Base-by-base conservation (phyloP, 2,113 vertebrate genomes). In the Gasterosteus nipponicus region DNA sequence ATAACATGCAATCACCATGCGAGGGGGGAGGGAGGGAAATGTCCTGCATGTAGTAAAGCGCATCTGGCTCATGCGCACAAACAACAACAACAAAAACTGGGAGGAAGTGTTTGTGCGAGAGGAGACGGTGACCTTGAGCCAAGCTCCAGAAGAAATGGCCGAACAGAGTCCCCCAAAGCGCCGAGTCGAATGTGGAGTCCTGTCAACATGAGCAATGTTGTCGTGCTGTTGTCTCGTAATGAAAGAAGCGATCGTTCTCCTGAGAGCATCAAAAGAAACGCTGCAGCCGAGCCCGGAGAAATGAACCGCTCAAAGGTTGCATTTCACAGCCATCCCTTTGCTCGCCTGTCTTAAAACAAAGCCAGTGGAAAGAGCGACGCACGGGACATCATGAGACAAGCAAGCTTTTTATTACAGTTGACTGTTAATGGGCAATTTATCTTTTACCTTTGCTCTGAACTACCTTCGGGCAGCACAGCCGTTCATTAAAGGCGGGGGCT, bases 131-230 rank as follows among this genome's bases (percentile, higher is more conserved):
- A 89, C 89, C 89, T 91, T 90, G 87, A 85, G 75, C 61, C 47
- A 49, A 47, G 77, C 71, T 84, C 22, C 31, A 66, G 71, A 80
- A 86, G 76, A 81, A 85, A 80, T 41, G 54, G 67, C 84, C 11
- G 18, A 77, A 61, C 65, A 0, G 54, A 69, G 69, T 61, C 80
- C n/a, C 87, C 87, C 56, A 38, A 75, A 87, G 84, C 57, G 16
- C 66, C 47, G 81, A 77, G 83, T 81, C 85, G 83, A 88, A 87
- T 87, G 80, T 89, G 82, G 86, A 91, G 69, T 49, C 81, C 83
- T 89, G 87, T 90, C 89, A 91, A 85, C 75, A 86, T 90, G 88
- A 92, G 64, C 44, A 80, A 92, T 90, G 88, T 80, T 64, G 81
- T 65, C 8, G 59, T 47, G 78, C 71, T 76, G 75, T 87, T 89